Percentiles rank a stretch among this genome's conserved stretches.
These are phyloP conservation scores for Cyanistes caeruleus DNA, from an alignment of 2,113 vertebrate species.

Conservation along the genomic window DNA sequence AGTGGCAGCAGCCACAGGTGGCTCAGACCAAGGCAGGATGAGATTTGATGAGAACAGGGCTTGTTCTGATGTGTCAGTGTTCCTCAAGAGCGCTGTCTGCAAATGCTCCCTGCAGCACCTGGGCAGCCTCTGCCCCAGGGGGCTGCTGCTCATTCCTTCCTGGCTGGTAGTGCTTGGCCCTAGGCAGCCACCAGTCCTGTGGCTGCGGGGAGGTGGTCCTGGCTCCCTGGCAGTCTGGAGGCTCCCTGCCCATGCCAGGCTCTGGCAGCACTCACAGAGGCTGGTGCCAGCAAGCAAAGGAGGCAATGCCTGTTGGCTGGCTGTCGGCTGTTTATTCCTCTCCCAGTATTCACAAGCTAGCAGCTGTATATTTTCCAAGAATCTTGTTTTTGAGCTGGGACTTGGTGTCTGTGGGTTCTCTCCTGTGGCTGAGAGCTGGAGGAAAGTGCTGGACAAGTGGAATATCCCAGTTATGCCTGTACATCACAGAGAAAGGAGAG, in stretches of 20 bases:
- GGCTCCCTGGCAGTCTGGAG: background rate
- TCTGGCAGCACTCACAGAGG: background rate
- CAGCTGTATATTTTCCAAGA: background rate
- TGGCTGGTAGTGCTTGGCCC: background rate
- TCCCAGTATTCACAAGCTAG: background rate
- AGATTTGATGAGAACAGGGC: background rate
- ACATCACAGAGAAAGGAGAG: background rate
- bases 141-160: background rate
- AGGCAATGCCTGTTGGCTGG: background rate
- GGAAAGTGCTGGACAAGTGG: background rate
- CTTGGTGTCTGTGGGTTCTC: background rate
- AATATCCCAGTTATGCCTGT: fast-evolving
- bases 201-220: background rate
- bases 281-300: background rate
- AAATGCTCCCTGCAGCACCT: background rate
- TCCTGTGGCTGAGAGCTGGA: background rate
- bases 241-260: fast-evolving
- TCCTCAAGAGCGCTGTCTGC: background rate
- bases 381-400: background rate
- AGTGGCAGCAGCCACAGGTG: background rate
- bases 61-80: background rate
- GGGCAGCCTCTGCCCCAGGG: background rate
- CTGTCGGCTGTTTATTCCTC: background rate
- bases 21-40: background rate
- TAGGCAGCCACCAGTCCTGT: background rate